A percentile compares a stretch with the other conserved stretches of the same genome.
These are phyloP conservation scores for Melipona quadrifasciata DNA, from an alignment of 1,140 invertebrate species.

Conservation along the genomic window DNA sequence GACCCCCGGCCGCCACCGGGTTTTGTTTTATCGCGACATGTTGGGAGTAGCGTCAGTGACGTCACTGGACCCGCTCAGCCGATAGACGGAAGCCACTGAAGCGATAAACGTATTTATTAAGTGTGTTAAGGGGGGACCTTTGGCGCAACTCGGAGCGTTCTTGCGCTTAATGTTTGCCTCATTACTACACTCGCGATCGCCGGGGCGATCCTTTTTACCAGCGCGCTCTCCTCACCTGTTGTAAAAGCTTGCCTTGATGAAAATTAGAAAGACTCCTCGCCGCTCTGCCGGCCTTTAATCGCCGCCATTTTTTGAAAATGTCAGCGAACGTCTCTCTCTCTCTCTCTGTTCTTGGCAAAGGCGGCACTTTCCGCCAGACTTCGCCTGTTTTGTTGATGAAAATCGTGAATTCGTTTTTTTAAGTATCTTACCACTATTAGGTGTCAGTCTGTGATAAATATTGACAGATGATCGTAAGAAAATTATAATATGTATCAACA, in stretches of 20 bases:
- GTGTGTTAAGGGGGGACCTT: conserved; percentile 67
- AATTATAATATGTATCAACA: too few species aligned
- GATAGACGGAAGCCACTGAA: conserved; percentile 68
- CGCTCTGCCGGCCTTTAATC: not conserved
- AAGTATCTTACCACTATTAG: too few species aligned
- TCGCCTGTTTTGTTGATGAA: not conserved
- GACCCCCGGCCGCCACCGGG: not conserved
- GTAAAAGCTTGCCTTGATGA: conserved; percentile 12
- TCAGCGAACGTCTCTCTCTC: not conserved
- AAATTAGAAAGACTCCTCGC: not conserved
- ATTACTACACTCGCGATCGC: conserved; percentile 49
- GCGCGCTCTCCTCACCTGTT: not conserved
- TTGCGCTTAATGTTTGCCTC: conserved; percentile 61
- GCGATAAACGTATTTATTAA: conserved; percentile 76
- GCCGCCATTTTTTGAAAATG: not conserved
- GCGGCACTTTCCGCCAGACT: not conserved
- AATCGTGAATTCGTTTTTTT: not conserved
- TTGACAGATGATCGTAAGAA: too few species aligned
- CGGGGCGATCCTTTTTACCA: conserved; percentile 47
- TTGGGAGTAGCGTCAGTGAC: conserved; percentile 73
- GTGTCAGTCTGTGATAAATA: too few species aligned
- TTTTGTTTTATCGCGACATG: conserved; percentile 73
- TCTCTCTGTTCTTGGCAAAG: too few species aligned
- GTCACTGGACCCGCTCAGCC: conserved; percentile 74
- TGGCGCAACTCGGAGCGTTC: conserved; percentile 60